Percentiles rank a stretch among this genome's conserved stretches.
Evolutionary conservation across 2,113 vertebrate genomes (phyloP).

Genomic region (Nerophis ophidion): DNA sequence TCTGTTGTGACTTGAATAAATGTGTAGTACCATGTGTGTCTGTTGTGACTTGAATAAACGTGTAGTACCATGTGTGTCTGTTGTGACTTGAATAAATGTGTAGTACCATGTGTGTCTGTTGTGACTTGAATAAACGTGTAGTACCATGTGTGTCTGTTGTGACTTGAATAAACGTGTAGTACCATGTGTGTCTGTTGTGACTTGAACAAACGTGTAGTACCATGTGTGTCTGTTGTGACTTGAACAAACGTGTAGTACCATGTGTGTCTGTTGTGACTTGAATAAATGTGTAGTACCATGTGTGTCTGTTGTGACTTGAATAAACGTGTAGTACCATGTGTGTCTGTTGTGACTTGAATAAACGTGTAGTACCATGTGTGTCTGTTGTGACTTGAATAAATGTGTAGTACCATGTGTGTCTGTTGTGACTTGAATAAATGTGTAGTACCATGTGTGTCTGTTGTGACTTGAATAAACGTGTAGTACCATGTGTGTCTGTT

Average conservation of each 20-base stretch:
- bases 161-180: slow-evolving; percentile 3
- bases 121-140: background rate
- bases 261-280: slow-evolving; percentile 20
- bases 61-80: slow-evolving; percentile 30
- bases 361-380: slow-evolving; percentile 22
- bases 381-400: slow-evolving; percentile 15
- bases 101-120: slow-evolving; percentile 31
- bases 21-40: slow-evolving; percentile 28
- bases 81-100: slow-evolving; percentile 3
- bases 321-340: slow-evolving; percentile 19
- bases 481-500: slow-evolving; percentile 31
- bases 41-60: slow-evolving; percentile 6
- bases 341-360: slow-evolving; percentile 18
- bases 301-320: slow-evolving; percentile 17
- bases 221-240: slow-evolving; percentile 25
- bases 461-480: slow-evolving; percentile 1
- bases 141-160: slow-evolving; percentile 32
- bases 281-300: slow-evolving; percentile 22
- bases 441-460: slow-evolving; percentile 30
- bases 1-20: slow-evolving; percentile 15
- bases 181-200: slow-evolving; percentile 30
- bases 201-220: slow-evolving; percentile 13
- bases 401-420: slow-evolving; percentile 28
- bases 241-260: slow-evolving; percentile 18
- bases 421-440: slow-evolving; percentile 7